Percentiles rank a stretch among this genome's conserved stretches.
phyloP scores from a whole-genome alignment of 2,888 invertebrate genomes.

The Apantesis nais region DNA sequence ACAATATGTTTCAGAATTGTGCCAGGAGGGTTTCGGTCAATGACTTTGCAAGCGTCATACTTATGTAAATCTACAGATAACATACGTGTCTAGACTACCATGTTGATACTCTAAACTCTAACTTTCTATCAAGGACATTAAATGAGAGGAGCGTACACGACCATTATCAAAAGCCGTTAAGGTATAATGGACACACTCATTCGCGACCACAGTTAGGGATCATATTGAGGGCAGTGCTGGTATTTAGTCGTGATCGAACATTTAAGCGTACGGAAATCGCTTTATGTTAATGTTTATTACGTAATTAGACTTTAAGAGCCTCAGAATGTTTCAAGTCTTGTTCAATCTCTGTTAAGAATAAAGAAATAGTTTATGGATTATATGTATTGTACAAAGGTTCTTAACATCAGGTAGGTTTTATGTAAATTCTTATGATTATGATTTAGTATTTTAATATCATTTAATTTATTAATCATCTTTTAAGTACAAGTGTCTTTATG shows the following conservation, averaged over 20 bases:
- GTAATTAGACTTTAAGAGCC: slow-evolving; percentile 11
- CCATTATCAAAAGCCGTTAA: slow-evolving; percentile 21
- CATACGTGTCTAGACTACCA: background rate
- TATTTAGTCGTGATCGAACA: slow-evolving; percentile 25
- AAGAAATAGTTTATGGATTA: background rate
- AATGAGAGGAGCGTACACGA: slow-evolving; percentile 16
- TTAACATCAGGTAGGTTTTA: too few relatives aligned
- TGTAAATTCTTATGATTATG: too few relatives aligned
- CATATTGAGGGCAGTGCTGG: slow-evolving; percentile 27
- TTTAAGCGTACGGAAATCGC: slow-evolving; percentile 13
- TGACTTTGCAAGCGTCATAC: slow-evolving; percentile 26
- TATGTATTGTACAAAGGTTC: background rate
- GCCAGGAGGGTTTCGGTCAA: slow-evolving; percentile 40
- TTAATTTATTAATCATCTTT: background rate
- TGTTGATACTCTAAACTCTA: background rate
- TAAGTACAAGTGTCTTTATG: background rate
- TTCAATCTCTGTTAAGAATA: background rate
- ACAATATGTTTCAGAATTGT: slow-evolving; percentile 39
- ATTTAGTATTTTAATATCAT: too few relatives aligned
- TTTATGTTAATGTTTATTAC: slow-evolving; percentile 10
- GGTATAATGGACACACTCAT: slow-evolving; percentile 25
- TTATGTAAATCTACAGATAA: slow-evolving; percentile 5
- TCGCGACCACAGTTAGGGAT: slow-evolving; percentile 18
- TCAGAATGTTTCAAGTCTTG: background rate
- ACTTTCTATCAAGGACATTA: slow-evolving; percentile 28